Percentiles rank a stretch among this genome's conserved stretches.
Evolutionary conservation across 1,140 invertebrate species (phyloP).

Genomic region (Bombus difficillimus): DNA sequence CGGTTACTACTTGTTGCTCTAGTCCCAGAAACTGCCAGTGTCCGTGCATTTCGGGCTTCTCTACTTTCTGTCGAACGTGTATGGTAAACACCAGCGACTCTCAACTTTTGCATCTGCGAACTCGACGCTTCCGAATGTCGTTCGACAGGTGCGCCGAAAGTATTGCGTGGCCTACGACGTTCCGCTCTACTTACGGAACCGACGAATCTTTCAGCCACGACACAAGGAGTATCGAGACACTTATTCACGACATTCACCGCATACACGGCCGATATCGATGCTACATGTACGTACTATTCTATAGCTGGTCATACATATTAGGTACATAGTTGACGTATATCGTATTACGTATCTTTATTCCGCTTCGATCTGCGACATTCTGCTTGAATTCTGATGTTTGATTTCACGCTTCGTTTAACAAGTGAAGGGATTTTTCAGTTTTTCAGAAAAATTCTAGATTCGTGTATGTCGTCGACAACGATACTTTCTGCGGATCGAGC

Average conservation of each 20-base stretch:
- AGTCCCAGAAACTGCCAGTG: conserved; percentile 72
- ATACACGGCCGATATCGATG: background rate
- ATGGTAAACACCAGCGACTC: background rate
- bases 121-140: background rate
- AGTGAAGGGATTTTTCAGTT: no score
- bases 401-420: no score
- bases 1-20: conserved; percentile 81
- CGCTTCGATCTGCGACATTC: no score
- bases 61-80: background rate
- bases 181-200: conserved; percentile 7
- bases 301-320: no score
- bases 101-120: background rate
- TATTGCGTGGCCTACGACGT: conserved; percentile 1
- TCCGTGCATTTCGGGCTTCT: conserved; percentile 43
- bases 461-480: no score
- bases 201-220: background rate
- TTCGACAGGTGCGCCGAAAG: conserved; percentile 1
- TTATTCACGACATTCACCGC: background rate
- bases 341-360: no score
- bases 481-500: no score
- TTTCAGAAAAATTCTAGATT: no score
- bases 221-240: background rate
- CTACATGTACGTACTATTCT: no score
- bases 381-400: no score
- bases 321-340: no score